A percentile compares a stretch with the other conserved stretches of the same genome.
These are phyloP conservation scores for Drosophila trapezifrons DNA, from an alignment of 1,140 invertebrate species.

Conservation along the genomic window DNA sequence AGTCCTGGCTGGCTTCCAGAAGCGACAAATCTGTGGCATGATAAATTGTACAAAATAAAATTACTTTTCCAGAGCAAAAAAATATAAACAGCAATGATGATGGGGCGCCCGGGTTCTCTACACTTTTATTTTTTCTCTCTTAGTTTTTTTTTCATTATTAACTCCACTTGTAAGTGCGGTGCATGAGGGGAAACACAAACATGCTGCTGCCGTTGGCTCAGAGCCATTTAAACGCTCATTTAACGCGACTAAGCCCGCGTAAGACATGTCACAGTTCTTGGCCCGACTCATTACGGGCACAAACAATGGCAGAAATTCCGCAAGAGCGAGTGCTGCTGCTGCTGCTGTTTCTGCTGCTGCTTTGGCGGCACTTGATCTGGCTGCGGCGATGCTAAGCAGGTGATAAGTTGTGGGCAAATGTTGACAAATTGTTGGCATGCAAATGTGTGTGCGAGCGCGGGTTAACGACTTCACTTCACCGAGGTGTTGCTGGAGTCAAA, in stretches of 20 bases:
- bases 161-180: slow-evolving; percentile 23
- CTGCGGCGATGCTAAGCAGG: slow-evolving; percentile 53
- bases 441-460: slow-evolving; percentile 33
- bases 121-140: slow-evolving; percentile 12
- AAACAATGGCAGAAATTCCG: slow-evolving; percentile 54
- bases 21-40: not conserved
- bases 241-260: slow-evolving; percentile 45
- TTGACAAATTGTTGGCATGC: slow-evolving; percentile 63
- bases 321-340: slow-evolving; percentile 14
- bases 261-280: slow-evolving; percentile 59
- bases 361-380: slow-evolving; percentile 36
- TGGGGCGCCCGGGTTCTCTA: slow-evolving; percentile 28
- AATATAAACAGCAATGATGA: slow-evolving; percentile 15
- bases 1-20: not conserved
- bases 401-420: slow-evolving; percentile 67
- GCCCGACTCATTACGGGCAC: slow-evolving; percentile 47
- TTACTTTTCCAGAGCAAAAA: too few relatives aligned
- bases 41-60: too few relatives aligned
- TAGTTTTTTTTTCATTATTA: slow-evolving; percentile 19
- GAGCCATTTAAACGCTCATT: slow-evolving; percentile 63
- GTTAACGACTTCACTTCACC: slow-evolving; percentile 36
- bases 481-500: slow-evolving; percentile 7
- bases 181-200: slow-evolving; percentile 11
- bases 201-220: slow-evolving; percentile 36
- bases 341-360: slow-evolving; percentile 6